Percentiles rank a stretch among this genome's conserved stretches.
These are phyloP conservation scores for Balaeniceps rex DNA, from an alignment of 2,113 vertebrate genomes.

Conservation along the genomic window DNA sequence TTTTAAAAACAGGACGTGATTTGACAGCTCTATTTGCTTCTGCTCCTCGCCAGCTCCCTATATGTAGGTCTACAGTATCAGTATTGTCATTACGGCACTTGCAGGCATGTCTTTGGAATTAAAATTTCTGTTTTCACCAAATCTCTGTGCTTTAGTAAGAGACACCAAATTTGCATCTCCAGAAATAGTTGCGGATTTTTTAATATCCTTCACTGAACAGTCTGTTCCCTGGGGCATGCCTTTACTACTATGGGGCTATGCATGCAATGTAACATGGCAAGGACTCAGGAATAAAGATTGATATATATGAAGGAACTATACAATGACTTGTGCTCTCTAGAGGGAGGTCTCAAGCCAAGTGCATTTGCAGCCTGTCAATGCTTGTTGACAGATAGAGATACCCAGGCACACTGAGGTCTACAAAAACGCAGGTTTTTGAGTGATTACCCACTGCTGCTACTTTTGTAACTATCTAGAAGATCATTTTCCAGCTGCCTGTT, in stretches of 20 bases:
- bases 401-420: not conserved
- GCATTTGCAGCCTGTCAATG: slow-evolving; percentile 15
- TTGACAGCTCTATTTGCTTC: not conserved
- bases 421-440: not conserved
- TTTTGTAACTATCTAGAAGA: not conserved
- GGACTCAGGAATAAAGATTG: not conserved
- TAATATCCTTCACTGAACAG: not conserved
- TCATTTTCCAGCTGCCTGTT: slow-evolving; percentile 19
- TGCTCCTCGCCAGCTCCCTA: not conserved
- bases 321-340: not conserved
- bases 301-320: not conserved
- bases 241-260: not conserved
- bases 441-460: not conserved
- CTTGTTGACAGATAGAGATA: not conserved
- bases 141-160: not conserved
- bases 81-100: not conserved
- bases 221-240: not conserved
- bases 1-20: not conserved
- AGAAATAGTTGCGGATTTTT: not conserved
- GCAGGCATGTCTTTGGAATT: slow-evolving; percentile 34
- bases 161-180: not conserved
- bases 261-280: not conserved
- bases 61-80: not conserved
- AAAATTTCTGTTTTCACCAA: not conserved
- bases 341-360: slow-evolving; percentile 3